phyloP scores from a whole-genome alignment of 1,140 invertebrate genomes.

The Ericerus pela region DNA sequence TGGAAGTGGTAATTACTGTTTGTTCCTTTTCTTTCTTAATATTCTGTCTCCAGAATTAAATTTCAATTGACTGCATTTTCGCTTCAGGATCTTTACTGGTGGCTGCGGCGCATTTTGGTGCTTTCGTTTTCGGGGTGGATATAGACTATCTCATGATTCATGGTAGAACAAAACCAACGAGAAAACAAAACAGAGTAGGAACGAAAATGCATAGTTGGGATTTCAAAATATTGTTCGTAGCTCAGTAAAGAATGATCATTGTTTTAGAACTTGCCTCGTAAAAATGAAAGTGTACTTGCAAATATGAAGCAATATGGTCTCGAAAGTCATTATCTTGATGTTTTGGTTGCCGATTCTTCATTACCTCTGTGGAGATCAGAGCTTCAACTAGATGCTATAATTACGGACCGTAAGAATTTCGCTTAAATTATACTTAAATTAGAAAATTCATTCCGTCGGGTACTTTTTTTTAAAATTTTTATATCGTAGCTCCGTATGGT shows the following conservation, averaged over 20 bases:
- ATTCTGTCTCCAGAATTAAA: background rate
- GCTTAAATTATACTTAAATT: background rate
- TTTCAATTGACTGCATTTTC: constrained; percentile 8
- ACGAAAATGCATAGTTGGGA: background rate
- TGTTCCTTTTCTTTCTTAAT: background rate
- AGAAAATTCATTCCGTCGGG: background rate
- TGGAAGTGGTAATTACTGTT: constrained; percentile 48
- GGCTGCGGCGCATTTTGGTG: constrained; percentile 80
- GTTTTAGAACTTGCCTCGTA: constrained; percentile 26
- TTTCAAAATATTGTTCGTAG: background rate
- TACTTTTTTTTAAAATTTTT: constrained; percentile 15
- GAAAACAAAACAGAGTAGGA: constrained; percentile 57
- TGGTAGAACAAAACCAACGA: constrained; percentile 60
- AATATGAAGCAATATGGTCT: constrained; percentile 80
- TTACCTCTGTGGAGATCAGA: constrained; percentile 55
- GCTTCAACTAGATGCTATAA: constrained; percentile 65
- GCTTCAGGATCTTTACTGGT: constrained; percentile 75
- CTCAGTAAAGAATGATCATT: background rate
- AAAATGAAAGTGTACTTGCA: constrained; percentile 66
- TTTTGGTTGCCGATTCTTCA: constrained; percentile 79
- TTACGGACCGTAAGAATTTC: constrained; percentile 75
- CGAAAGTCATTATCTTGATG: constrained; percentile 62
- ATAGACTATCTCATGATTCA: constrained; percentile 89
- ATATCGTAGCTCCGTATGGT: constrained; percentile 74
- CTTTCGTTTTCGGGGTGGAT: constrained; percentile 75